Percentiles rank a stretch among this genome's conserved stretches.
Evolutionary conservation across 2,888 invertebrate species (phyloP).

Genomic region (Oeneis ivallda): DNA sequence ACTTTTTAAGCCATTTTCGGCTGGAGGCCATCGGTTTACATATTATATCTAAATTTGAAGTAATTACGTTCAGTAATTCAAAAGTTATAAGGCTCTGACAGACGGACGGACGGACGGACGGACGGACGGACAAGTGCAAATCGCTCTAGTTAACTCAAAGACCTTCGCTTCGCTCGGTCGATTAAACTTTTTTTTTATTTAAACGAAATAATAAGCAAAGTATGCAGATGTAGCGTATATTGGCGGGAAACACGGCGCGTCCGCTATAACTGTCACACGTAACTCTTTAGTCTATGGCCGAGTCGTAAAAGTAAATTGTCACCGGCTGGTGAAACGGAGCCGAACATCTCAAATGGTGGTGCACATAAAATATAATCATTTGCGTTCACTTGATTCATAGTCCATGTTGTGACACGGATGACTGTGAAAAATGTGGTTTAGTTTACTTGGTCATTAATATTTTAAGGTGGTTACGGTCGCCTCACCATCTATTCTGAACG

Average conservation of each 20-base stretch:
- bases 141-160: no score
- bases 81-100: no score
- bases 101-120: no score
- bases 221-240: slow-evolving; percentile 46
- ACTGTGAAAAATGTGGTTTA: slow-evolving; percentile 59
- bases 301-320: slow-evolving; percentile 80
- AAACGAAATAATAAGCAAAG: slow-evolving; percentile 18
- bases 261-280: slow-evolving; percentile 77
- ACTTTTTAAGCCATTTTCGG: no score
- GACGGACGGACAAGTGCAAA: no score
- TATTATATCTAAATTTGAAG: no score
- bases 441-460: slow-evolving; percentile 48
- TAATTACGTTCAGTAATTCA: no score
- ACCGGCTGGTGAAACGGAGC: slow-evolving; percentile 72
- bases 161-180: no score
- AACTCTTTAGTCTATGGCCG: slow-evolving; percentile 76
- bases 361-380: slow-evolving; percentile 59
- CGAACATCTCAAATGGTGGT: slow-evolving; percentile 54
- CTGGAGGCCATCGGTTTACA: no score
- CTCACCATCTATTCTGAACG: no score
- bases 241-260: slow-evolving; percentile 65
- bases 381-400: slow-evolving; percentile 60
- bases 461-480: background rate
- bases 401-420: slow-evolving; percentile 57
- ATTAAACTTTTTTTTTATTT: background rate